Evolutionary conservation across 2,113 vertebrate species (phyloP).

Genomic region (Ariopsis seemanni): DNA sequence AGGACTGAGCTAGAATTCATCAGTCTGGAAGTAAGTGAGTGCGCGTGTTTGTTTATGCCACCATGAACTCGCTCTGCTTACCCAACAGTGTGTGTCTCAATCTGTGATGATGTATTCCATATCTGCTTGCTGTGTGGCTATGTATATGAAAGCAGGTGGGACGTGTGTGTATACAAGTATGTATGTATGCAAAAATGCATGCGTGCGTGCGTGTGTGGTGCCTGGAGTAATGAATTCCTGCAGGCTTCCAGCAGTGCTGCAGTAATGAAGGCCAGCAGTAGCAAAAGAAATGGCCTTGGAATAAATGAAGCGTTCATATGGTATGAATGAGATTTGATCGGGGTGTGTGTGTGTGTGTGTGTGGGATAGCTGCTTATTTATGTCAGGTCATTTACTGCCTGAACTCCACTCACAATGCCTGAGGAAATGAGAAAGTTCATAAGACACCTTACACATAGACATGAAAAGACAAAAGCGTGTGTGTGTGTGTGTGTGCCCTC

Average conservation of each 20-base stretch:
- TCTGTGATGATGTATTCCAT: conserved; percentile 23
- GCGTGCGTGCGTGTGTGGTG: conserved; percentile 2
- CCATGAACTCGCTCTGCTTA: neutral
- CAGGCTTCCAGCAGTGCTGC: conserved; percentile 72
- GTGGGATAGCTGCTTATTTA: conserved; percentile 21
- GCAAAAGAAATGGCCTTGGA: conserved; percentile 40
- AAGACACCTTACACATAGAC: conserved; percentile 6
- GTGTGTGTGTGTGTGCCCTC: neutral
- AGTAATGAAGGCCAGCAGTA: conserved; percentile 73
- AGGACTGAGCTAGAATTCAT: conserved; percentile 66
- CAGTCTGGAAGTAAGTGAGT: conserved; percentile 48
- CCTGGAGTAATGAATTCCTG: conserved; percentile 73
- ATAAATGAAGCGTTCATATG: conserved; percentile 42
- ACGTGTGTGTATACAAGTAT: neutral
- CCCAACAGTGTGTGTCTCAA: conserved; percentile 2
- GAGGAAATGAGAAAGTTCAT: conserved; percentile 1
- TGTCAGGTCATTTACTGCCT: conserved; percentile 19
- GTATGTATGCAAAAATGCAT: neutral
- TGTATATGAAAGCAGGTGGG: conserved; percentile 21
- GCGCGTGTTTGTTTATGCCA: conserved; percentile 18
- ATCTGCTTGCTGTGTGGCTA: conserved; percentile 19
- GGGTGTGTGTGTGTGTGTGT: conserved; percentile 2
- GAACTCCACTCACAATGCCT: conserved; percentile 2
- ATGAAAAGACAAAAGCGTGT: neutral
- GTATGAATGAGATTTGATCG: conserved; percentile 35